phyloP scores from a whole-genome alignment of 1,140 invertebrate genomes.

The Araneus ventricosus region DNA sequence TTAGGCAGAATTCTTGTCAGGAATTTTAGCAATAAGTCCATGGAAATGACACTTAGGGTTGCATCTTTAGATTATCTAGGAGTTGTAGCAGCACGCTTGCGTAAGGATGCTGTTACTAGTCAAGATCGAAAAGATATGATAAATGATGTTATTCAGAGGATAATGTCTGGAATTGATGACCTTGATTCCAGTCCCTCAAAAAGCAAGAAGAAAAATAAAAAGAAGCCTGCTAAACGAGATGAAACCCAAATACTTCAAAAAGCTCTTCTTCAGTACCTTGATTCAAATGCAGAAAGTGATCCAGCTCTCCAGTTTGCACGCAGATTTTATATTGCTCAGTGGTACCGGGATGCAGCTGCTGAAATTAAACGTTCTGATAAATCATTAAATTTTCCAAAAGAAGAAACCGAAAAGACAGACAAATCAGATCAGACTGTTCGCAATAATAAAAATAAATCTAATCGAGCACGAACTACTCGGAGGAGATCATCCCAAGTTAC shows the following conservation, averaged over 20 bases:
- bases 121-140: conserved; percentile 93
- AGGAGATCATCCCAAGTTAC: conserved; percentile 53
- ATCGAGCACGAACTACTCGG: not conserved
- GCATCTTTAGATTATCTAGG: conserved; percentile 98
- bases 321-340: conserved; percentile 97
- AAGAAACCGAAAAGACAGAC: conserved; percentile 47
- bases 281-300: conserved; percentile 95
- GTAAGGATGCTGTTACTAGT: conserved; percentile 95
- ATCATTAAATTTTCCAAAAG: conserved; percentile 76
- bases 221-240: conserved; percentile 81
- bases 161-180: conserved; percentile 86
- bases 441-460: conserved; percentile 27
- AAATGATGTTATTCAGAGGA: conserved; percentile 94
- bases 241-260: conserved; percentile 93
- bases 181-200: conserved; percentile 81
- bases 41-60: conserved; percentile 96
- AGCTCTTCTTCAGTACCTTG: conserved; percentile 97
- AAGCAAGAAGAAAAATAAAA: conserved; percentile 75
- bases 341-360: conserved; percentile 94
- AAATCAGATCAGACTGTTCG: not conserved
- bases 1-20: conserved; percentile 95
- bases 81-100: conserved; percentile 95
- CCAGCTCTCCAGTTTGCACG: conserved; percentile 89
- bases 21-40: conserved; percentile 97
- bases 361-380: conserved; percentile 82